Evolutionary conservation across 1,140 invertebrate species (phyloP), one percentile per base, ranked within the genome.

Genomic region (Sinonovacula constricta): DNA sequence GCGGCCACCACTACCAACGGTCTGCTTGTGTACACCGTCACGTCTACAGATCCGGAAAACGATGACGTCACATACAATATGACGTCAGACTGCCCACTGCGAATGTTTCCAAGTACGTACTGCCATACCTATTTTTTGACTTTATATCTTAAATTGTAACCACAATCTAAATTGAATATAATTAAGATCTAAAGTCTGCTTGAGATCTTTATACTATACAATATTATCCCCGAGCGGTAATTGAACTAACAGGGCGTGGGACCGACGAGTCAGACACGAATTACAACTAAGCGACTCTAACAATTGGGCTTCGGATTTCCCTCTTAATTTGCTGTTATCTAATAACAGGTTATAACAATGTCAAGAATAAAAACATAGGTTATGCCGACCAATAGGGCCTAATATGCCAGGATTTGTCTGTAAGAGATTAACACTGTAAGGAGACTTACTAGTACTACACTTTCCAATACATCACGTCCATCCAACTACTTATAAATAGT

Each of bases 1-100:
- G 68, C 68, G 10, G 53, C 26, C 26, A 56, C 18, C n/a, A 59
- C 54, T 1, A 31, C 56, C 2, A 24, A 3, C n/a, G 68, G 68
- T 3, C 3, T 24, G 1, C 24, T 39, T 12, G 31, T 59, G 7
- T 28, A 71, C 33, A 59, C 68, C 12, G 22, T 39, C 26, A 39
- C 54, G 4, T 53, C 68, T 34, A 71, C 33, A 2, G 60, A 63
- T 45, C 54, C 68, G 14, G 66, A 69, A 14, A 34, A 34, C 3
- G 26, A 1, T 3, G 1, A 14, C 3, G 68, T 59, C 26, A 18
- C 30, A 12, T 22, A 59, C 1, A 60, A 1, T 4, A 59, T 71
- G 26, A 26, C 33, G 7, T 59, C 60, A 56, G 30, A 39, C 14
- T 71, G 68, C 24, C 68, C 68, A 0, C 45, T 71, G 36, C 14